A percentile compares a stretch with the other conserved stretches of the same genome.
Conservation (phyloP, 64 coral and sea anemone genomes). For the Pachyseris speciosa region DNA sequence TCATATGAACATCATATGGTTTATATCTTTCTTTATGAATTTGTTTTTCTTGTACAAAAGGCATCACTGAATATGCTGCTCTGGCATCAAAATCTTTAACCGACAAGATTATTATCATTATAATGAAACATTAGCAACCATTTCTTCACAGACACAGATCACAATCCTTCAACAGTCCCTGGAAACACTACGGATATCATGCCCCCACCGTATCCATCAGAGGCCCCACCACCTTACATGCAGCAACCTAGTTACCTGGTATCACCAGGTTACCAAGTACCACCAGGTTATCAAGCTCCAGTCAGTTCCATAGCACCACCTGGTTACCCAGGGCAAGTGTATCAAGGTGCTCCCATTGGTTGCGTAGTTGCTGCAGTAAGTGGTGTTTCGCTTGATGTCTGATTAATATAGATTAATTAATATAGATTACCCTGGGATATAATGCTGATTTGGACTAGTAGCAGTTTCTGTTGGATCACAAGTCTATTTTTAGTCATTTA, state of each 20-base stretch:
- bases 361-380: neutral
- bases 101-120: neutral
- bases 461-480: too few species aligned
- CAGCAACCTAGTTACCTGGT: neutral
- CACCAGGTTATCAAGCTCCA: constrained; percentile 13
- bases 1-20: too few species aligned
- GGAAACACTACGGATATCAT: neutral
- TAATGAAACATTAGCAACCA: neutral
- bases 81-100: neutral
- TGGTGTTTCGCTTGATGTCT: neutral
- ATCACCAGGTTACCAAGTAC: neutral
- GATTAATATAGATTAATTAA: neutral
- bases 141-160: neutral
- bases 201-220: neutral
- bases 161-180: neutral
- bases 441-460: too few species aligned
- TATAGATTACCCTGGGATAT: too few species aligned
- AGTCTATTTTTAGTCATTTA: too few species aligned
- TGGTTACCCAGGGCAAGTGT: neutral
- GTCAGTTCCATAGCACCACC: neutral
- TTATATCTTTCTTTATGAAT: too few species aligned
- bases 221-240: neutral
- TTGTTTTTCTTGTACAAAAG: too few species aligned
- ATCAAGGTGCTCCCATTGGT: constrained; percentile 8
- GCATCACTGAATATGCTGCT: too few species aligned